A percentile compares a stretch with the other conserved stretches of the same genome.
Conservation (phyloP, 2,797 vertebrate genomes). For the Steatocranus sp. region DNA sequence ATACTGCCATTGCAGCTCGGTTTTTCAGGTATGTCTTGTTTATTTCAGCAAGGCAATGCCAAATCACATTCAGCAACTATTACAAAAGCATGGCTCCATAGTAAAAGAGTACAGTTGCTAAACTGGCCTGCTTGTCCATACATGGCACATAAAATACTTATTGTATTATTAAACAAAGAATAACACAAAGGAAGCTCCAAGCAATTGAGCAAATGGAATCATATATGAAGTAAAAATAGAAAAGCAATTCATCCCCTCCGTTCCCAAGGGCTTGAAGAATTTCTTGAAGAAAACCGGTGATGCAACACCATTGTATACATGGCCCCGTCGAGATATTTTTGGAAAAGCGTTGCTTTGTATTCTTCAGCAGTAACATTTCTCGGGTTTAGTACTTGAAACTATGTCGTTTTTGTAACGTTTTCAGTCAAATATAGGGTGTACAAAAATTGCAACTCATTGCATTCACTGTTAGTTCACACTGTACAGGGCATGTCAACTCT, state of each 20-base stretch:
- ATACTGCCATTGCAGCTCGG: fast-evolving
- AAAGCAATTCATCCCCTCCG: not conserved
- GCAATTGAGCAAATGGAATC: not conserved
- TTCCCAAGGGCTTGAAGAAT: not conserved
- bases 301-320: not conserved
- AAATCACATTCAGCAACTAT: not conserved
- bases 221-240: not conserved
- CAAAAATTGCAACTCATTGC: not conserved
- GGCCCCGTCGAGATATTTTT: not conserved
- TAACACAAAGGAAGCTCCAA: not conserved
- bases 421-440: not conserved
- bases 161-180: not conserved
- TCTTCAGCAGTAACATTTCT: not conserved
- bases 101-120: not conserved
- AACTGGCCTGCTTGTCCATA: not conserved
- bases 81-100: not conserved
- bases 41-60: not conserved
- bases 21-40: not conserved
- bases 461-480: not conserved
- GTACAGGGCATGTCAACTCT: not conserved
- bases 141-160: not conserved
- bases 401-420: not conserved
- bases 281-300: not conserved
- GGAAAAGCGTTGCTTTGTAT: not conserved
- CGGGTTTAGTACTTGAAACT: not conserved